These are phyloP conservation scores for Griposia aprilina DNA, from an alignment of 2,888 invertebrate species.

Conservation along the genomic window DNA sequence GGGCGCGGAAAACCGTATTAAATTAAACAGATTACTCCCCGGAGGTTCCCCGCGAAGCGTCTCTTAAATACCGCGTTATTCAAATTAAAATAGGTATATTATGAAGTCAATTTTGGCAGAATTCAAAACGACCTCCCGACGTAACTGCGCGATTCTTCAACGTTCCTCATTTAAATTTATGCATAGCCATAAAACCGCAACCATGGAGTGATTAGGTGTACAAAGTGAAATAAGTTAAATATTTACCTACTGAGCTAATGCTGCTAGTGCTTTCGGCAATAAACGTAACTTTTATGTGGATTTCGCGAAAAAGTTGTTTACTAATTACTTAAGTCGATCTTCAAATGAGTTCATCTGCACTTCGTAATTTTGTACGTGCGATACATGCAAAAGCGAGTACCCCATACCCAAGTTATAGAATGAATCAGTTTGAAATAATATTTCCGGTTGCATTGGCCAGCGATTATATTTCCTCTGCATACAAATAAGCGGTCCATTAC, in stretches of 20 bases:
- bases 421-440: neutral
- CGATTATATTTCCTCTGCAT: neutral
- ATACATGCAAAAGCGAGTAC: neutral
- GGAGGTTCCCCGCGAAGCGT: conserved; percentile 62
- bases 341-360: neutral
- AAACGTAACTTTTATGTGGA: conserved; percentile 8
- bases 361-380: conserved; percentile 4
- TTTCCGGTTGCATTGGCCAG: neutral
- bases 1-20: conserved; percentile 66
- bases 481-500: neutral
- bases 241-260: conserved; percentile 38
- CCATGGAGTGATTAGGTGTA: conserved; percentile 58
- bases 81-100: conserved; percentile 79
- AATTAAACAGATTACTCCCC: conserved; percentile 77
- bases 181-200: conserved; percentile 70
- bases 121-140: conserved; percentile 70
- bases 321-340: neutral
- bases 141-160: conserved; percentile 65
- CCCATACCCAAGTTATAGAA: neutral
- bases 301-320: conserved; percentile 10
- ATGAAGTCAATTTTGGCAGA: conserved; percentile 74
- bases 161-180: conserved; percentile 75
- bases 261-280: conserved; percentile 27
- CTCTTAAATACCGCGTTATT: conserved; percentile 77
- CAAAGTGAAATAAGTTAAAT: conserved; percentile 61